Evolutionary conservation across 2,797 vertebrate species (phyloP), one percentile per base, ranked within the genome.

Genomic region (Eupleurogrammus muticus): DNA sequence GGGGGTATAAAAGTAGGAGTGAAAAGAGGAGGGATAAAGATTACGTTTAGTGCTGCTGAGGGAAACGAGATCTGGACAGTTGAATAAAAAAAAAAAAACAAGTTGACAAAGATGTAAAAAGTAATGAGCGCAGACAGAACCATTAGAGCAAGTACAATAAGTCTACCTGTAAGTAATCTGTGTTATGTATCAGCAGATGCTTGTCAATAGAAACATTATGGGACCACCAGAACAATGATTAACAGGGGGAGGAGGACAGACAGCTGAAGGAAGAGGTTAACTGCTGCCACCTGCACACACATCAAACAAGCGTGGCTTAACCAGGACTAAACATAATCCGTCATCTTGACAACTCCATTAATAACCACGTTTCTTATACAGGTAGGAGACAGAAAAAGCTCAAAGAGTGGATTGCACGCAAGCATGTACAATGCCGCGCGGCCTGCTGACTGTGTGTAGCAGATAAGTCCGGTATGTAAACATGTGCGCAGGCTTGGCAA

Each of bases 401-500:
- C 10, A 17, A 40, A 55, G 38, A 62, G 68, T 24, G 23, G 75
- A 53, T 54, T 34, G 66, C 76, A 87, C 66, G 69, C 57, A 44
- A 40, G 61, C 70, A 52, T 68, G 70, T 47, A 48, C 38, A 54
- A 16, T 10, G 24, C 32, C 40, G 68, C 65, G 36, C 62, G 9
- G 54, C 77, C 64, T 89, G 69, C 75, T 69, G 80, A 61, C 66
- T 79, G 55, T 67, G 60, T 82, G 64, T 55, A 46, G 58, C 3
- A 66, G 81, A 86, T 88, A 87, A 80, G 83, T 74, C 59, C 48
- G 81, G 86, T 89, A 92, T 90, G 86, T 91, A 90, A 92, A 91
- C 82, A 85, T 73, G 75, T 71, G 68, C 67, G 80, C 46, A 44
- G 49, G 73, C 69, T 75, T 67, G 53, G 53, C 54, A 52, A 65